Conservation (phyloP, 1,140 invertebrate species). For the Pteromalus puparum region DNA sequence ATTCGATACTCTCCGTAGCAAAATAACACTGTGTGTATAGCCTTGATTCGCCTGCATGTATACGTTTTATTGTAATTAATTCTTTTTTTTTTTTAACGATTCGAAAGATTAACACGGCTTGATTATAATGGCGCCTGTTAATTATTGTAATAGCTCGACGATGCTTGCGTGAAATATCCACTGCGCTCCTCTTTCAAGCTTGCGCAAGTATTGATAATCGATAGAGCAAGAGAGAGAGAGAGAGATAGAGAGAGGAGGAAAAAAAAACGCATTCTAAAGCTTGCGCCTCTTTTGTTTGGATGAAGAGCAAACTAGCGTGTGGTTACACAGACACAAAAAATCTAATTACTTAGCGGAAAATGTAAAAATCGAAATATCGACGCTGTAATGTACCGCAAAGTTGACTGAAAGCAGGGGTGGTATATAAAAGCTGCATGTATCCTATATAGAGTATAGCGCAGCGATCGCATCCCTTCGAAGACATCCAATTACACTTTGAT, state of each 20-base stretch:
- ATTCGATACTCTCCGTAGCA: no score
- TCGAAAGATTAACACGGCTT: neutral
- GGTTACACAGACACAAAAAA: neutral
- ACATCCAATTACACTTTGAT: no score
- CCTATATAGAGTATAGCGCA: neutral
- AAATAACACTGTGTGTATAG: no score
- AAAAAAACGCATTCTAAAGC: neutral
- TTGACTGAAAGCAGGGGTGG: neutral
- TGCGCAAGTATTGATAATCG: neutral
- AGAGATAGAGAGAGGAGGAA: neutral
- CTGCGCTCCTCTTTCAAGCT: neutral
- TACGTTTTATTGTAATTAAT: no score
- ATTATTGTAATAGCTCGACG: slow-evolving; percentile 1
- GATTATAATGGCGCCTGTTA: neutral
- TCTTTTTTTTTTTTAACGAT: neutral
- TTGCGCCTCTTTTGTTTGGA: neutral
- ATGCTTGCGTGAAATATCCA: neutral
- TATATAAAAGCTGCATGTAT: no score
- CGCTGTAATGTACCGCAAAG: neutral
- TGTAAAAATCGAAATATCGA: neutral
- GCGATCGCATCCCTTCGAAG: no score
- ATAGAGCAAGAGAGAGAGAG: neutral
- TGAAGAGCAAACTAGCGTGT: neutral
- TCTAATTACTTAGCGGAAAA: slow-evolving; percentile 1
- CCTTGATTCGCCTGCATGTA: no score